Evolutionary conservation across 2,113 vertebrate genomes (phyloP).

Genomic region (Muntiacus reevesi): DNA sequence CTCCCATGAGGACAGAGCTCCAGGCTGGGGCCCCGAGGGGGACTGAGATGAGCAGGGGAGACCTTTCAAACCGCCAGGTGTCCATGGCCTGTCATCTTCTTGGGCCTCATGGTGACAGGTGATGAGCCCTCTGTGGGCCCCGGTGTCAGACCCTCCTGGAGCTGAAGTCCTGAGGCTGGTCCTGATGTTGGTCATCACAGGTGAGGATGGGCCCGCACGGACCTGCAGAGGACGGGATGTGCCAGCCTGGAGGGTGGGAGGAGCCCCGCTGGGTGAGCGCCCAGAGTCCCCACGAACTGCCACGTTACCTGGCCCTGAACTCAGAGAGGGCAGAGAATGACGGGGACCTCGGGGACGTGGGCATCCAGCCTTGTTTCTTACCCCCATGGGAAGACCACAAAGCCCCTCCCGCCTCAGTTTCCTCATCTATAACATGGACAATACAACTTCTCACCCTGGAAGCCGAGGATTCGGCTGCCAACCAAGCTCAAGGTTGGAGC

Average conservation of each 20-base stretch:
- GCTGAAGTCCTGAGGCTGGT: background rate
- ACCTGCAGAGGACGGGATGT: background rate
- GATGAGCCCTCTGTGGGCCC: background rate
- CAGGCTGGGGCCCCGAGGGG: background rate
- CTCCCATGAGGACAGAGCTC: background rate
- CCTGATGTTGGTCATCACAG: background rate
- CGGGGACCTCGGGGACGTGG: background rate
- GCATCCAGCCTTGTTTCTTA: background rate
- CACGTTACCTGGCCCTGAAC: background rate
- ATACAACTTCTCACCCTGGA: too few relatives aligned
- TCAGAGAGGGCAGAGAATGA: background rate
- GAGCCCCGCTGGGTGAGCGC: background rate
- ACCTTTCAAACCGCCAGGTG: background rate
- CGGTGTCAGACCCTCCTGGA: background rate
- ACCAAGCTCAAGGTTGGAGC: background rate
- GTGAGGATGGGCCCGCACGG: background rate
- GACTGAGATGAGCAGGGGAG: background rate
- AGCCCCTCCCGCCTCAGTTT: background rate
- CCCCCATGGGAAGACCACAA: background rate
- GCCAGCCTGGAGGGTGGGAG: background rate
- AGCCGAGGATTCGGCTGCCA: background rate
- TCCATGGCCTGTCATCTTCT: rapidly evolving
- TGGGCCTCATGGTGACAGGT: background rate
- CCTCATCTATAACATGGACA: background rate
- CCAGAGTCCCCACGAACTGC: too few relatives aligned